phyloP scores from a whole-genome alignment of 2,888 invertebrate genomes.

The Tricholauxania praeusta region DNA sequence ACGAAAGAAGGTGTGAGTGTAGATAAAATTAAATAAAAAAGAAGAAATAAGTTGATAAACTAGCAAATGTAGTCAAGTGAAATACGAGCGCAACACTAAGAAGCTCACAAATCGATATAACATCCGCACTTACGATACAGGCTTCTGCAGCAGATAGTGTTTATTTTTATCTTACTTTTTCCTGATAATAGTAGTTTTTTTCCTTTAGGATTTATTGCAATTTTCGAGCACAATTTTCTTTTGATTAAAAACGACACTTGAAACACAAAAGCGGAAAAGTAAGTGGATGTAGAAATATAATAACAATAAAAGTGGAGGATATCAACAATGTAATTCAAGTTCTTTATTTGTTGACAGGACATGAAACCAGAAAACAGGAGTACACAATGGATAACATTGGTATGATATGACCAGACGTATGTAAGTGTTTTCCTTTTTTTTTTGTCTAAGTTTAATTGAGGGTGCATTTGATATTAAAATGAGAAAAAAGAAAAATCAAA shows the following conservation, averaged over 20 bases:
- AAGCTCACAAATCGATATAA: slow-evolving; percentile 6
- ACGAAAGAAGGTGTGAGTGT: neutral
- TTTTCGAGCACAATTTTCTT: slow-evolving; percentile 19
- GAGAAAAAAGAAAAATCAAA: too few relatives aligned
- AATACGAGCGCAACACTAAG: slow-evolving; percentile 16
- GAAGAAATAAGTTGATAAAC: slow-evolving; percentile 1
- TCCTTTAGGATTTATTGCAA: slow-evolving; percentile 23
- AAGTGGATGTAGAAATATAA: too few relatives aligned
- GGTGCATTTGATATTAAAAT: too few relatives aligned
- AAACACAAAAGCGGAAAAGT: neutral
- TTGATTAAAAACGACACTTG: slow-evolving; percentile 27
- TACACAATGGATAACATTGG: too few relatives aligned
- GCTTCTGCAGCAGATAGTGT: neutral
- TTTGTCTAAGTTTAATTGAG: too few relatives aligned
- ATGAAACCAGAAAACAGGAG: too few relatives aligned
- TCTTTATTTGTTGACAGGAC: too few relatives aligned
- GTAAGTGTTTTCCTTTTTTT: too few relatives aligned
- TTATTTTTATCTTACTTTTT: neutral
- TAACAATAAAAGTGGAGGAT: too few relatives aligned
- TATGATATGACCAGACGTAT: too few relatives aligned
- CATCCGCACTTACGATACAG: slow-evolving; percentile 10
- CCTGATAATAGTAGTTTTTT: neutral
- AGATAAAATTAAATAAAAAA: neutral
- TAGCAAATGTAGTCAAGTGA: slow-evolving; percentile 7
- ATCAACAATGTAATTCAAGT: too few relatives aligned